Conservation (phyloP, 1,140 invertebrate species). For the Pygmarrhopalites habei region DNA sequence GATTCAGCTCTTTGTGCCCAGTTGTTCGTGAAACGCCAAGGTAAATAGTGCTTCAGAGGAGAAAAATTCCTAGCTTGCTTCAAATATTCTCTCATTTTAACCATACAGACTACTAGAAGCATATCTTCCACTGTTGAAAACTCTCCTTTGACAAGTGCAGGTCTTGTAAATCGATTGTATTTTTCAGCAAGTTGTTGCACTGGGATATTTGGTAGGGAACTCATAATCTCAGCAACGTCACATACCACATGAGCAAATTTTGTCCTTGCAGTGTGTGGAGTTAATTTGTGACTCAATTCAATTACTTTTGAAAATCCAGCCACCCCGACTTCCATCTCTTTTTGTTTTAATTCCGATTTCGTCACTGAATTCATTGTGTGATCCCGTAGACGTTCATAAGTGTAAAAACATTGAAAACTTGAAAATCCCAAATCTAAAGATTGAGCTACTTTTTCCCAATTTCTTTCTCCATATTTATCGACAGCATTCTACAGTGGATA, state of each 20-base stretch:
- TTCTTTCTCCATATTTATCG: not conserved
- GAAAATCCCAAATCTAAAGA: not conserved
- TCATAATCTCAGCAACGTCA: not conserved
- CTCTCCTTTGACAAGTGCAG: not conserved
- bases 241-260: not conserved
- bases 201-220: not conserved
- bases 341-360: not conserved
- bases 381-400: not conserved
- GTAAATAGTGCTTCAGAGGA: not conserved
- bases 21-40: not conserved
- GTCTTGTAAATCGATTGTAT: not conserved
- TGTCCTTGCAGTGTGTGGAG: not conserved
- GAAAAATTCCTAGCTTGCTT: not conserved
- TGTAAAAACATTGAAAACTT: constrained; percentile 4
- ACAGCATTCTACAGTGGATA: not conserved
- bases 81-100: constrained; percentile 5
- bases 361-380: not conserved
- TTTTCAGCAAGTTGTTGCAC: not conserved
- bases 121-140: constrained; percentile 8
- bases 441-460: not conserved
- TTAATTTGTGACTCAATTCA: not conserved
- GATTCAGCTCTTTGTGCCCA: not conserved
- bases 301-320: not conserved
- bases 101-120: not conserved
- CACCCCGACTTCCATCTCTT: not conserved